phyloP scores from a whole-genome alignment of 1,140 invertebrate genomes.

The Lasioglossum albipes region DNA sequence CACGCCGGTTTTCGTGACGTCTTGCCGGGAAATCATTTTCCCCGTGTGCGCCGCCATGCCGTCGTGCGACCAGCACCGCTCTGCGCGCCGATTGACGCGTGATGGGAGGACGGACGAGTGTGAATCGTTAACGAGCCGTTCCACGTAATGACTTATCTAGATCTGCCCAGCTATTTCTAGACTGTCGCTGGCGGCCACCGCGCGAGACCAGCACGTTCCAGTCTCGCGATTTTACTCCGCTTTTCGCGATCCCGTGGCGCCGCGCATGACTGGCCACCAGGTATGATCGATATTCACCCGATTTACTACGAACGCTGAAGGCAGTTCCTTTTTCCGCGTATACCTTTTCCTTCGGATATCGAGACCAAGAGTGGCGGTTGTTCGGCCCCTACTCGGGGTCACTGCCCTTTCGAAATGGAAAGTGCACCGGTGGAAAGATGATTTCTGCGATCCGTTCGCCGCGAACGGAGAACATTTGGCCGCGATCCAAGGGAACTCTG shows the following conservation, averaged over 20 bases:
- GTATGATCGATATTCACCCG: slow-evolving; percentile 18
- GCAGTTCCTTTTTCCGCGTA: not conserved
- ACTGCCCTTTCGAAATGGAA: not conserved
- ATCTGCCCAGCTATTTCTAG: slow-evolving; percentile 54
- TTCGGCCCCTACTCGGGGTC: not conserved
- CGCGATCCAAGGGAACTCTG: slow-evolving; percentile 30
- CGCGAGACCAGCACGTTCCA: slow-evolving; percentile 19
- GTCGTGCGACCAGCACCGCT: no score
- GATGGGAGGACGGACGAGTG: not conserved
- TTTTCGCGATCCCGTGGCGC: not conserved
- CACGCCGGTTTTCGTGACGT: slow-evolving; percentile 25
- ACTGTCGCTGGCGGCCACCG: not conserved
- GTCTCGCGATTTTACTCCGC: slow-evolving; percentile 15
- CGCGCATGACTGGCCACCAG: slow-evolving; percentile 7
- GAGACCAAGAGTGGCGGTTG: no score
- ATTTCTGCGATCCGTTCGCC: not conserved
- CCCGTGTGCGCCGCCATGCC: not conserved
- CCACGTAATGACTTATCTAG: slow-evolving; percentile 58
- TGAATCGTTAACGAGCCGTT: slow-evolving; percentile 23
- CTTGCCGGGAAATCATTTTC: slow-evolving; percentile 1
- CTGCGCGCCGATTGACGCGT: slow-evolving; percentile 5
- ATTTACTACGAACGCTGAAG: not conserved
- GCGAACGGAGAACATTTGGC: slow-evolving; percentile 39
- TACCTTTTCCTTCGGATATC: no score
- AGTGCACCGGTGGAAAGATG: not conserved